Percentiles rank a stretch among this genome's conserved stretches.
Conservation (phyloP, 2,797 vertebrate genomes). For the Mus minutoides region DNA sequence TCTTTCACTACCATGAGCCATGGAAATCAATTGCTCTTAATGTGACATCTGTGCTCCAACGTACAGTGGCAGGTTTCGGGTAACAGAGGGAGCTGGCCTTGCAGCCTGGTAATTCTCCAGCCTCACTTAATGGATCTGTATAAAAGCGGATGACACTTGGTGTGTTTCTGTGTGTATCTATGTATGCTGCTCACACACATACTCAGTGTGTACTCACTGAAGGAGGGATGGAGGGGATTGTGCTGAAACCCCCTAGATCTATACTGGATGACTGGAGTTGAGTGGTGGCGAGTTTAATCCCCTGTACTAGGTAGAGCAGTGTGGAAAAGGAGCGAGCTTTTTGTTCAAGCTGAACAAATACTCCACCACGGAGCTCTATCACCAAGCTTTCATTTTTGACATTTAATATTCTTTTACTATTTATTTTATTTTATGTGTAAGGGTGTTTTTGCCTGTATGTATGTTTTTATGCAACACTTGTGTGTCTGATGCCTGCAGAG, state of each 20-base stretch:
- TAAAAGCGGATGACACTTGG: neutral
- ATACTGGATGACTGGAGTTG: neutral
- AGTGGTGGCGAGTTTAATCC: neutral
- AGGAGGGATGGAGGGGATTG: neutral
- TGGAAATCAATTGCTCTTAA: neutral
- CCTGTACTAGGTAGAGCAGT: no score
- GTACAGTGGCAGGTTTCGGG: neutral
- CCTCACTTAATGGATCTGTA: neutral
- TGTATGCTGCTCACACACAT: neutral
- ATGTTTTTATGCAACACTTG: neutral
- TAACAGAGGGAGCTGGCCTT: neutral
- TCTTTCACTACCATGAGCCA: neutral
- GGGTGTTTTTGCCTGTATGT: neutral
- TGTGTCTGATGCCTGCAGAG: neutral
- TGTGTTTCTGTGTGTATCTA: neutral
- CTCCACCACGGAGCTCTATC: neutral
- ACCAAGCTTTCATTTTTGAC: neutral
- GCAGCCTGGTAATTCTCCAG: neutral
- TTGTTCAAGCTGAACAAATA: no score
- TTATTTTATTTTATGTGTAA: neutral
- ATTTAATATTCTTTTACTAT: neutral
- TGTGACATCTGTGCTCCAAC: conserved; percentile 9
- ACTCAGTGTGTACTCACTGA: neutral
- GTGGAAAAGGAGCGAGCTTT: no score
- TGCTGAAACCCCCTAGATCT: neutral